phyloP scores from a whole-genome alignment of 2,113 vertebrate genomes.

The Ivindomyrus marchei region DNA sequence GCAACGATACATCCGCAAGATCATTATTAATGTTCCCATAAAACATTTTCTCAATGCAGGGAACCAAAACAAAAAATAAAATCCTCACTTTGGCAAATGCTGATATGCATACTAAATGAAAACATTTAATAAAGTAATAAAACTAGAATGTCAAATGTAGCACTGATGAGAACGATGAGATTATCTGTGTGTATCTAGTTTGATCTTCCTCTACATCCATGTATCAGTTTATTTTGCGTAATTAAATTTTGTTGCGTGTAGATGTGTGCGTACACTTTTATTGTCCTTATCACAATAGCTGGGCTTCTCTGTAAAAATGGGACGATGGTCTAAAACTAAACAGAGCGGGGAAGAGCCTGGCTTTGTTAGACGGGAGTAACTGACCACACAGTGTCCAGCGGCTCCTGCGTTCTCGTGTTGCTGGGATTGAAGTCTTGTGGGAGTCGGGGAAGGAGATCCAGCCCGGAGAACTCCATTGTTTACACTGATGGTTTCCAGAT shows the following conservation, averaged over 20 bases:
- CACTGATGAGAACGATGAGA: background rate
- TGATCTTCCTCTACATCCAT: background rate
- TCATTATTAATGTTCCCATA: background rate
- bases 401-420: constrained; percentile 72
- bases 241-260: background rate
- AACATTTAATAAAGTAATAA: background rate
- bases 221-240: background rate
- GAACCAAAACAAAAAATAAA: background rate
- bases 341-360: constrained; percentile 65
- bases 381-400: constrained; percentile 71
- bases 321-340: constrained; percentile 71
- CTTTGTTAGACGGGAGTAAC: constrained; percentile 75
- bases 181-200: background rate
- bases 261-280: background rate
- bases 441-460: constrained; percentile 70
- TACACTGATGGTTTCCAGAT: constrained; percentile 94
- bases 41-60: background rate
- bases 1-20: background rate
- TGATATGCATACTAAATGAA: background rate
- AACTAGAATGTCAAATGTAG: background rate
- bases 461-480: constrained; percentile 86
- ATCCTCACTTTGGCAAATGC: background rate
- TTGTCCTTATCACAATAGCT: constrained; percentile 55
- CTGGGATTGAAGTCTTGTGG: constrained; percentile 69
- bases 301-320: constrained; percentile 57